Evolutionary conservation across 2,888 invertebrate genomes (phyloP).

Genomic region (Athalia cordata): DNA sequence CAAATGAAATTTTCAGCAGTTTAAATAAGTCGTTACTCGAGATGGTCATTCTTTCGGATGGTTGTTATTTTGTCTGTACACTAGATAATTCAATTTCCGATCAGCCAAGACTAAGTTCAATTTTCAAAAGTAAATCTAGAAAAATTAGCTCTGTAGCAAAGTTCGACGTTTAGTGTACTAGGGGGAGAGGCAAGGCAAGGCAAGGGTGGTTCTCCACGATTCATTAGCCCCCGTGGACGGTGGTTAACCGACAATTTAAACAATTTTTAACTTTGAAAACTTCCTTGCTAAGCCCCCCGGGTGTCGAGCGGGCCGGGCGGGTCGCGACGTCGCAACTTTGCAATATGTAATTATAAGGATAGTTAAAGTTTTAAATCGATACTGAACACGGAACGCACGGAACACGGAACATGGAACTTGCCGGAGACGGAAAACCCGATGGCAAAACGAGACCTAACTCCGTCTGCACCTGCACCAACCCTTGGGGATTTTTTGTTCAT

Average conservation of each 20-base stretch:
- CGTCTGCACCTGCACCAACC: slow-evolving; percentile 42
- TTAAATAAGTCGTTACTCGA: neutral
- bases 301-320: slow-evolving; percentile 42
- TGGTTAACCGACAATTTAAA: slow-evolving; percentile 71
- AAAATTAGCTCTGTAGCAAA: too few relatives aligned
- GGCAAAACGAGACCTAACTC: slow-evolving; percentile 35
- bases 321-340: slow-evolving; percentile 60
- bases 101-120: too few relatives aligned
- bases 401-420: slow-evolving; percentile 54
- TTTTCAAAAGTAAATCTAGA: too few relatives aligned
- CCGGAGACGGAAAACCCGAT: slow-evolving; percentile 23
- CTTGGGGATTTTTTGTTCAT: neutral
- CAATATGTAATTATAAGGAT: slow-evolving; percentile 69
- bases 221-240: slow-evolving; percentile 69
- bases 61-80: too few relatives aligned
- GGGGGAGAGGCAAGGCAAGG: slow-evolving; percentile 43
- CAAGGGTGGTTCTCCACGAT: slow-evolving; percentile 61
- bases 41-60: too few relatives aligned
- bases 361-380: slow-evolving; percentile 70
- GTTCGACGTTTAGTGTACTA: neutral
- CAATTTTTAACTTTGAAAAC: slow-evolving; percentile 70
- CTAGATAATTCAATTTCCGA: too few relatives aligned
- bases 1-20: slow-evolving; percentile 56
- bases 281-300: slow-evolving; percentile 51
- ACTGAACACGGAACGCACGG: slow-evolving; percentile 54